These are phyloP conservation scores for Hippocampus mohnikei DNA, from an alignment of 2,113 vertebrate genomes.

Conservation along the genomic window DNA sequence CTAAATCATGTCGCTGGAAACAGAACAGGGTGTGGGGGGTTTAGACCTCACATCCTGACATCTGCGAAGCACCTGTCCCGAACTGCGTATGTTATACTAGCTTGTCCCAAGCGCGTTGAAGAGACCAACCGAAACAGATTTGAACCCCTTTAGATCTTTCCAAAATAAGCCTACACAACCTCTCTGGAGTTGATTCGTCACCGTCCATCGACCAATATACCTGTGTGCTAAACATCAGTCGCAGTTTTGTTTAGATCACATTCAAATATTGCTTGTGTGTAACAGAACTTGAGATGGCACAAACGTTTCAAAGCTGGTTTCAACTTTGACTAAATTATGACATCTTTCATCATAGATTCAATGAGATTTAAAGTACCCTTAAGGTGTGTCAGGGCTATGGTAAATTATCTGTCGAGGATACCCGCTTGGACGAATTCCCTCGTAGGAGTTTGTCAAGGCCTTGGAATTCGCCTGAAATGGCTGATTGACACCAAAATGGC, in stretches of 20 bases:
- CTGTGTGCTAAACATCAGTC: neutral
- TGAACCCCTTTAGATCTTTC: neutral
- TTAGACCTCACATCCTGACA: conserved; percentile 61
- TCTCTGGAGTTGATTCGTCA: neutral
- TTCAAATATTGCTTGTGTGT: neutral
- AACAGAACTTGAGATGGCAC: neutral
- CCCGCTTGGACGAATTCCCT: too few species aligned
- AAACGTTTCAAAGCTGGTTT: neutral
- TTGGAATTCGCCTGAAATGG: too few species aligned
- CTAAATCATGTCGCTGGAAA: conserved; percentile 58
- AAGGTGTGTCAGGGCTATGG: too few species aligned
- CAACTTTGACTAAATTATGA: neutral
- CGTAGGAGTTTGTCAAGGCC: too few species aligned
- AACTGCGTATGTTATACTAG: conserved; percentile 22
- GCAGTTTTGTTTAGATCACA: neutral
- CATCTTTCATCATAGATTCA: neutral
- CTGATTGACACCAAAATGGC: too few species aligned
- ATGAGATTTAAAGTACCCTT: too few species aligned
- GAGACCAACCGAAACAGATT: conserved; percentile 2
- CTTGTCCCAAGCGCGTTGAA: conserved; percentile 26
- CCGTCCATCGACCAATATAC: neutral
- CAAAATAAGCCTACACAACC: neutral
- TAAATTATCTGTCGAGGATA: too few species aligned
- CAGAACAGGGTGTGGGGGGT: conserved; percentile 25
- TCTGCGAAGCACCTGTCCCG: conserved; percentile 65